Base-by-base conservation (phyloP, 2,888 invertebrate species). In the Orthonevra nobilis region DNA sequence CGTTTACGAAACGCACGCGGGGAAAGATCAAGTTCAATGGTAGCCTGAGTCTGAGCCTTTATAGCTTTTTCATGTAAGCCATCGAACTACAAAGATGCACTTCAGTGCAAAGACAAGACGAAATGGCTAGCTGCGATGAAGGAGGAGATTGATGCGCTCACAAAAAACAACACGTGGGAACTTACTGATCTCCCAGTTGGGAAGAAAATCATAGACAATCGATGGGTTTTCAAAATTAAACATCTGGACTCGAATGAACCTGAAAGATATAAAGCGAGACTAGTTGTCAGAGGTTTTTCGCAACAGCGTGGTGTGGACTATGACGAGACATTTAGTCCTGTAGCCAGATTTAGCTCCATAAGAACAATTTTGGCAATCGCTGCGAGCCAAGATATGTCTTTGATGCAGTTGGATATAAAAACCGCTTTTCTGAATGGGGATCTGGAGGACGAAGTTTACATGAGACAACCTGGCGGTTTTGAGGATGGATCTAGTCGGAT, bases 311-410 rank as follows among this genome's bases (percentile, higher is more conserved):
- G 83, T 3, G 60, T 82, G 12, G 84, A 85, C 73, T 86, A 84
- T 68, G 61, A 82, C 14, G 83, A 86, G 56, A 84, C 84, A 0
- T 87, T 84, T 66, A 83, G 85, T 42, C 85, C 85, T 9, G 85
- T 85, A 1, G 83, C 81, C 6, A 82, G 64, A 75, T 72, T 81
- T 40, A 54, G 69, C 73, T n/a, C n/a, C n/a, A n/a, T n/a, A n/a
- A n/a, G n/a, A n/a, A n/a, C n/a, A 36, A 58, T 83, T 64, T 60
- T 81, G 30, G 56, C 82, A 17, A 60, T 81, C 30, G 74, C 81
- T 2, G 81, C 72, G 14, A 20, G 12, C 20, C n/a, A 68, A 10
- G 32, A 63, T 1, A 20, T 81, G 19, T 2, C 14, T 5, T 10
- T 75, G 1, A 36, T 3, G 4, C 72, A 75, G 30, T 81, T 81